Evolutionary conservation across 2,113 vertebrate genomes (phyloP).

Genomic region (Meriones unguiculatus): DNA sequence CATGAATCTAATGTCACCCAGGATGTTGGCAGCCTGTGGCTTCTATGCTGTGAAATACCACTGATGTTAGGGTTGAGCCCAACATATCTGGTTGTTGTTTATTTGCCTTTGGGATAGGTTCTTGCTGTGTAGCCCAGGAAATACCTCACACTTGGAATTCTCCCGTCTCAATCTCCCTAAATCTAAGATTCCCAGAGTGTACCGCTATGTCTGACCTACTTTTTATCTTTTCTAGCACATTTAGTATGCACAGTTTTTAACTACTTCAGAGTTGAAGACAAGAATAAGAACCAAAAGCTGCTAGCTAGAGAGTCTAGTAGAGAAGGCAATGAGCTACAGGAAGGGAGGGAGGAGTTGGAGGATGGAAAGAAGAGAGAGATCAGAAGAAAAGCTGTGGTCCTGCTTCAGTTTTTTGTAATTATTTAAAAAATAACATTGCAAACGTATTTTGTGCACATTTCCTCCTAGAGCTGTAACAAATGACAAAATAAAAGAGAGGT

Average conservation of each 20-base stretch:
- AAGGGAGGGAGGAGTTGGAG: background rate
- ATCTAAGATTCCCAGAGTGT: background rate
- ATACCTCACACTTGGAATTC: background rate
- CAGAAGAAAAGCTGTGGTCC: background rate
- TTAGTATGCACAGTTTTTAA: background rate
- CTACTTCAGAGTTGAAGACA: background rate
- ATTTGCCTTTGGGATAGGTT: background rate
- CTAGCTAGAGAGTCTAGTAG: background rate
- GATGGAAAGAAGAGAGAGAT: background rate
- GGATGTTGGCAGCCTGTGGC: background rate
- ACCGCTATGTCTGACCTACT: background rate
- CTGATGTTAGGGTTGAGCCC: background rate
- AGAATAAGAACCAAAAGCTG: background rate
- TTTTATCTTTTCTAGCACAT: background rate
- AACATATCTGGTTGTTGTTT: too few relatives aligned
- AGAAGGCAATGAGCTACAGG: background rate
- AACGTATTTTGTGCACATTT: background rate
- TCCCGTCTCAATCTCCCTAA: background rate
- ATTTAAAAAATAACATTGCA: constrained; percentile 7
- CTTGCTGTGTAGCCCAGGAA: background rate
- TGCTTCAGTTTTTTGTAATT: background rate
- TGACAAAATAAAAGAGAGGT: background rate
- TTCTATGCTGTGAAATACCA: background rate
- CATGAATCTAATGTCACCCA: too few relatives aligned
- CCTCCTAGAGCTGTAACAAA: background rate